Evolutionary conservation across 2,797 vertebrate species (phyloP).

Genomic region (Cryptoblepharus egeriae): DNA sequence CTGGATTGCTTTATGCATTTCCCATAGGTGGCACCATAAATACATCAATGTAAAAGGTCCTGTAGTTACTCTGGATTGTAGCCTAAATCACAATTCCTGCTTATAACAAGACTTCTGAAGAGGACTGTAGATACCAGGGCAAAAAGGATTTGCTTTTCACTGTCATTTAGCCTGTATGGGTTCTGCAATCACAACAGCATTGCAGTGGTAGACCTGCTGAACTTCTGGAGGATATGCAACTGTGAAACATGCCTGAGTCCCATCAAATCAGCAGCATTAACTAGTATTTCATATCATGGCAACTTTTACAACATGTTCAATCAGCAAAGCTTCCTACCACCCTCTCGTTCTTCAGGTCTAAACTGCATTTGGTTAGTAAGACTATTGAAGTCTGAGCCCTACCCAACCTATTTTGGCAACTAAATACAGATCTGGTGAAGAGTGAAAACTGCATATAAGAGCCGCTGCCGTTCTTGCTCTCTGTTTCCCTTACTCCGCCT

Average conservation of each 20-base stretch:
- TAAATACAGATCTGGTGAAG: slow-evolving; percentile 20
- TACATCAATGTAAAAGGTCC: no score
- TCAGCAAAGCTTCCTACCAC: background rate
- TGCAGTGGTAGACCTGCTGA: background rate
- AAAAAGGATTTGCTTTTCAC: background rate
- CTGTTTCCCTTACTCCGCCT: background rate
- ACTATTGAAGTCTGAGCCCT: background rate
- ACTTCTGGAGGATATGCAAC: no score
- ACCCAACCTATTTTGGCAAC: slow-evolving; percentile 16
- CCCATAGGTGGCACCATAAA: no score
- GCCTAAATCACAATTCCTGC: background rate
- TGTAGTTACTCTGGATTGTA: no score
- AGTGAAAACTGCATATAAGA: slow-evolving; percentile 1
- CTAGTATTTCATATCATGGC: background rate
- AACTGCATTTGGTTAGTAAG: slow-evolving; percentile 28
- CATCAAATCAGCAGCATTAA: background rate
- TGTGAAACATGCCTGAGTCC: background rate
- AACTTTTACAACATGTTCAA: background rate
- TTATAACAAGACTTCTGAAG: background rate
- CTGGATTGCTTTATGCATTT: no score
- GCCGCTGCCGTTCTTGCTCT: slow-evolving; percentile 12
- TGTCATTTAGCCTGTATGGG: background rate
- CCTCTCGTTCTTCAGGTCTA: background rate
- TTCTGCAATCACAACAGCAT: background rate
- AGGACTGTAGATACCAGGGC: background rate